Conservation (phyloP, 1,140 invertebrate species). For the Cydia strobilella region DNA sequence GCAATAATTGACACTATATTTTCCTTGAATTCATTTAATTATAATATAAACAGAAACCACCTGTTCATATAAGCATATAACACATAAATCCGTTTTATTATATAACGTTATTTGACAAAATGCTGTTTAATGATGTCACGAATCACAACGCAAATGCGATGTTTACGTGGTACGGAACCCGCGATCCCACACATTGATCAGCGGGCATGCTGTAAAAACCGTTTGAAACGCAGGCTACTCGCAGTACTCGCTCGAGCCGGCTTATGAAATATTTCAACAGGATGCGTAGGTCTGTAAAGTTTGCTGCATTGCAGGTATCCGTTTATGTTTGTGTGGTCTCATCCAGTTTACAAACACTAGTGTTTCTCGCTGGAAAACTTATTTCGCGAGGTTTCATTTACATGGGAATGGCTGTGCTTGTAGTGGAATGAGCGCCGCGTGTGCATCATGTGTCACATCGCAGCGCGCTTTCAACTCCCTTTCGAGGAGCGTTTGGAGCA, state of each 20-base stretch:
- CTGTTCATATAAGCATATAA: no score
- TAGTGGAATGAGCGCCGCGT: neutral
- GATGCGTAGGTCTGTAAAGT: constrained; percentile 34
- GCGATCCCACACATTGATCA: neutral
- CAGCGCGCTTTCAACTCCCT: neutral
- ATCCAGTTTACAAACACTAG: constrained; percentile 65
- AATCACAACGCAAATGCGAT: neutral
- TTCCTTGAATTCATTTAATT: no score
- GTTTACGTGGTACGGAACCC: constrained; percentile 6
- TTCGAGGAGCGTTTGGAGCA: neutral
- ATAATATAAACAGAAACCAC: no score
- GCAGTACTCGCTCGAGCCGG: neutral
- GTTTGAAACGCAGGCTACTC: constrained; percentile 14
- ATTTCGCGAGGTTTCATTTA: constrained; percentile 56
- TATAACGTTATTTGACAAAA: neutral
- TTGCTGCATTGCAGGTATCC: constrained; percentile 52
- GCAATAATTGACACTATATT: no score
- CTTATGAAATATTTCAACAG: constrained; percentile 32
- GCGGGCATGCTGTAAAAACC: constrained; percentile 18
- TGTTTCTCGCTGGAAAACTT: constrained; percentile 48
- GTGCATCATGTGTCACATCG: neutral
- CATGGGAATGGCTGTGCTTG: constrained; percentile 51
- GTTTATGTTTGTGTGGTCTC: constrained; percentile 56
- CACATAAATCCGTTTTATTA: no score
- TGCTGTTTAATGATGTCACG: neutral